A percentile compares a stretch with the other conserved stretches of the same genome.
Evolutionary conservation across 1,140 invertebrate species (phyloP).

Genomic region (Zelostemma sp.): DNA sequence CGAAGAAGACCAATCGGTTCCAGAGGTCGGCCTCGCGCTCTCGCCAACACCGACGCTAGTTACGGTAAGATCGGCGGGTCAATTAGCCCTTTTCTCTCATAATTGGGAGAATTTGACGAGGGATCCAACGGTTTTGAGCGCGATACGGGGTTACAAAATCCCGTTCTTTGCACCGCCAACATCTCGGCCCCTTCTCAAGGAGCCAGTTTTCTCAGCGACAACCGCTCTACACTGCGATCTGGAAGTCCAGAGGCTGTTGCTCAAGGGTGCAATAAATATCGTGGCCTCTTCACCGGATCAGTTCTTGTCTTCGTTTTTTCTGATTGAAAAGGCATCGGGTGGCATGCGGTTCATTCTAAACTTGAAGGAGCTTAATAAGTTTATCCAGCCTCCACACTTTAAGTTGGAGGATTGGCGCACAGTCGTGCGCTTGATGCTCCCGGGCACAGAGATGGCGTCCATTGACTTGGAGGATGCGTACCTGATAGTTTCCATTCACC

Average conservation of each 20-base stretch:
- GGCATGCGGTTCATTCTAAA: constrained; percentile 45
- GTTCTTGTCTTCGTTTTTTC: constrained; percentile 42
- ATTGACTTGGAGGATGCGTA: constrained; percentile 38
- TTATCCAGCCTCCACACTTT: constrained; percentile 36
- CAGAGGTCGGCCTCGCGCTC: too few species aligned
- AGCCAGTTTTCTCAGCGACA: neutral
- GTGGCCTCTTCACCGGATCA: too few species aligned
- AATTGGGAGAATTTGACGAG: constrained; percentile 5
- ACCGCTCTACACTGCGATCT: neutral
- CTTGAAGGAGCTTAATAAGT: constrained; percentile 42
- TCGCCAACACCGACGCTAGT: neutral
- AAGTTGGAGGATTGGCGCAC: constrained; percentile 47
- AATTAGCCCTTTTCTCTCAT: neutral
- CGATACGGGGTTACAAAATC: constrained; percentile 13
- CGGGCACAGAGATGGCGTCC: constrained; percentile 27
- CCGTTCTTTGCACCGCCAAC: constrained; percentile 3
- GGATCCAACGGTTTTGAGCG: neutral
- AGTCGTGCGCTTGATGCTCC: constrained; percentile 31
- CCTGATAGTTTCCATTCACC: constrained; percentile 36
- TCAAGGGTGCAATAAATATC: too few species aligned
- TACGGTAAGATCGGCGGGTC: constrained; percentile 17
- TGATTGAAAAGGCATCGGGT: constrained; percentile 30
- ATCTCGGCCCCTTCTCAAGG: neutral
- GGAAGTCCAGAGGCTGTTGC: constrained; percentile 15
- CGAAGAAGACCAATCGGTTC: too few species aligned